These are phyloP conservation scores for Scaptomyza reducta DNA, from an alignment of 2,888 invertebrate genomes.

Conservation along the genomic window DNA sequence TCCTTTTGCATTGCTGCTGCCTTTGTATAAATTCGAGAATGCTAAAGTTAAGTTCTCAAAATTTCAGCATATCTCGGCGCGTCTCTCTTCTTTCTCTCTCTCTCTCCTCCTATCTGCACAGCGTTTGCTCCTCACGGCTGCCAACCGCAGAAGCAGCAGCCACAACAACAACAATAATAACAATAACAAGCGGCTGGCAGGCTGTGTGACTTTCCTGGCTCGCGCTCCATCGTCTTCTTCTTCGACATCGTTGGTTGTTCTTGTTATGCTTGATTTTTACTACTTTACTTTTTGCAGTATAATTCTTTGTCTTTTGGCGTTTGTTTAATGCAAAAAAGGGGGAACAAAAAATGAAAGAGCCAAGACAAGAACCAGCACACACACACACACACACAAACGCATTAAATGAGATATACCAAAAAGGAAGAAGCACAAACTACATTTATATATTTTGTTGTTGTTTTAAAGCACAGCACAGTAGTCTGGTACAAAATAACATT, in stretches of 20 bases:
- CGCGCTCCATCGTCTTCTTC: slow-evolving; percentile 29
- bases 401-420: slow-evolving; percentile 54
- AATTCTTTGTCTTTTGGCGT: slow-evolving; percentile 76
- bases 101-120: neutral
- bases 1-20: slow-evolving; percentile 45
- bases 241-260: slow-evolving; percentile 37
- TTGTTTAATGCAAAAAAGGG: slow-evolving; percentile 70
- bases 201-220: slow-evolving; percentile 53
- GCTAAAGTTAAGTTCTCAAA: slow-evolving; percentile 80
- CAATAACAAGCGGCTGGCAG: slow-evolving; percentile 49
- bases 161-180: slow-evolving; percentile 14
- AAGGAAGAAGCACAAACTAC: slow-evolving; percentile 62
- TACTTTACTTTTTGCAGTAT: slow-evolving; percentile 73
- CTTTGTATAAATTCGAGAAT: slow-evolving; percentile 57
- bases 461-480: slow-evolving; percentile 50
- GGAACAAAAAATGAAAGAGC: slow-evolving; percentile 17
- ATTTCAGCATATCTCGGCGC: slow-evolving; percentile 57
- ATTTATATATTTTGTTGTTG: slow-evolving; percentile 21
- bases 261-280: slow-evolving; percentile 72
- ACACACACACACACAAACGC: slow-evolving; percentile 14
- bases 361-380: slow-evolving; percentile 44
- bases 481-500: slow-evolving; percentile 62
- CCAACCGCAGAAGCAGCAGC: slow-evolving; percentile 30
- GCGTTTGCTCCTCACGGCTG: slow-evolving; percentile 2
- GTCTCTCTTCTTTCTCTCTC: slow-evolving; percentile 10